These are phyloP conservation scores for Scaptodrosophila latifasciaeformis DNA, from an alignment of 2,888 invertebrate species.

Conservation along the genomic window DNA sequence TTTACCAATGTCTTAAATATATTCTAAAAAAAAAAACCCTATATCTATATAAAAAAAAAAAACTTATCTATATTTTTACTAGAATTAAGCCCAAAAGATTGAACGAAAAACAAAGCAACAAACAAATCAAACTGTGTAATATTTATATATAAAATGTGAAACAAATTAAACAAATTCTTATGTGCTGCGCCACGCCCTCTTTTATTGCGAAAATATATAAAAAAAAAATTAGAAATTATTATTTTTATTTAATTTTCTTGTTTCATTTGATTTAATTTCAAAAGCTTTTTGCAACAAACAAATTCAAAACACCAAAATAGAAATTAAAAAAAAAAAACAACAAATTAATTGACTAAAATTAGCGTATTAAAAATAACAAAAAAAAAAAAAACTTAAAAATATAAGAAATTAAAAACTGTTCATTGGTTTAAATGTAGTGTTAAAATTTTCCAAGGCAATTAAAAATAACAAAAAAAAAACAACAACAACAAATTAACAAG, in stretches of 20 bases:
- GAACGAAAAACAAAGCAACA: not conserved
- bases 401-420: not conserved
- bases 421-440: not conserved
- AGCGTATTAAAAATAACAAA: constrained; percentile 33
- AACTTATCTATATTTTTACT: too few relatives aligned
- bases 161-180: too few relatives aligned
- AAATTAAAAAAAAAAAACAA: constrained; percentile 3
- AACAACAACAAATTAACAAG: too few relatives aligned
- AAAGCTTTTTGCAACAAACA: constrained; percentile 1
- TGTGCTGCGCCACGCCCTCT: constrained; percentile 32
- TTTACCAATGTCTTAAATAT: constrained; percentile 43
- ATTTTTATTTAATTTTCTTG: constrained; percentile 9
- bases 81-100: not conserved
- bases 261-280: constrained; percentile 23
- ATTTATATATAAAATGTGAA: constrained; percentile 12
- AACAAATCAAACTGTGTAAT: constrained; percentile 27
- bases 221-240: too few relatives aligned
- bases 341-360: too few relatives aligned
- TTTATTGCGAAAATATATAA: too few relatives aligned
- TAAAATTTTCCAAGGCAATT: too few relatives aligned
- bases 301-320: constrained; percentile 16
- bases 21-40: constrained; percentile 44
- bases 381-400: too few relatives aligned
- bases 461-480: too few relatives aligned
- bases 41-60: constrained; percentile 20